phyloP scores from a whole-genome alignment of 2,888 invertebrate species.

The Brachyptera risi region DNA sequence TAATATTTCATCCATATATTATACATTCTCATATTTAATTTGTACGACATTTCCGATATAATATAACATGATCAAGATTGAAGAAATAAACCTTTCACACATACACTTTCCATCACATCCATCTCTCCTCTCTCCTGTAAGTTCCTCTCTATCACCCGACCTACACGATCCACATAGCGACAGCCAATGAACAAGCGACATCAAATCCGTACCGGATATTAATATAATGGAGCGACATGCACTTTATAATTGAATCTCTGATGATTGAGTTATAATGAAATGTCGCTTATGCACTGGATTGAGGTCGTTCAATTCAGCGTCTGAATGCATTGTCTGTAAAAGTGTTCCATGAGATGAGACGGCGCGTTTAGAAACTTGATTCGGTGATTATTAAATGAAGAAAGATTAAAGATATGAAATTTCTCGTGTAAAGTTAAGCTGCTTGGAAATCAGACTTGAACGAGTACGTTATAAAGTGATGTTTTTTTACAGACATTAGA shows the following conservation, averaged over 20 bases:
- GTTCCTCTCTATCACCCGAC: too few relatives aligned
- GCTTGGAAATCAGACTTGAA: slow-evolving; percentile 1
- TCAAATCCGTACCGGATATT: too few relatives aligned
- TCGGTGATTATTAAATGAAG: background rate
- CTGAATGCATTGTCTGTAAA: background rate
- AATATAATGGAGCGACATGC: background rate
- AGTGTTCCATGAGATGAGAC: background rate
- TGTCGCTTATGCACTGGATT: background rate
- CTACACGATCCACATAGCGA: too few relatives aligned
- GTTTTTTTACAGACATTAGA: background rate
- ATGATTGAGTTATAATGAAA: background rate
- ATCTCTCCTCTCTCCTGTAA: too few relatives aligned
- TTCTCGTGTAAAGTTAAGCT: too few relatives aligned
- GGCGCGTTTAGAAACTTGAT: background rate
- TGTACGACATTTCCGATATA: too few relatives aligned
- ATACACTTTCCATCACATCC: too few relatives aligned
- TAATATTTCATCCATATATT: too few relatives aligned
- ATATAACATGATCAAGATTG: too few relatives aligned
- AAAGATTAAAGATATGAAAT: background rate
- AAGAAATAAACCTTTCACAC: too few relatives aligned
- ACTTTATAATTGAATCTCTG: background rate
- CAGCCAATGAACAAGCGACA: too few relatives aligned
- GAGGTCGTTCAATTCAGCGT: slow-evolving; percentile 5
- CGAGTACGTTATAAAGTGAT: background rate
- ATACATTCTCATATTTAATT: too few relatives aligned